Conservation (phyloP, 1,140 invertebrate genomes). For the Stegodyphus dumicola region DNA sequence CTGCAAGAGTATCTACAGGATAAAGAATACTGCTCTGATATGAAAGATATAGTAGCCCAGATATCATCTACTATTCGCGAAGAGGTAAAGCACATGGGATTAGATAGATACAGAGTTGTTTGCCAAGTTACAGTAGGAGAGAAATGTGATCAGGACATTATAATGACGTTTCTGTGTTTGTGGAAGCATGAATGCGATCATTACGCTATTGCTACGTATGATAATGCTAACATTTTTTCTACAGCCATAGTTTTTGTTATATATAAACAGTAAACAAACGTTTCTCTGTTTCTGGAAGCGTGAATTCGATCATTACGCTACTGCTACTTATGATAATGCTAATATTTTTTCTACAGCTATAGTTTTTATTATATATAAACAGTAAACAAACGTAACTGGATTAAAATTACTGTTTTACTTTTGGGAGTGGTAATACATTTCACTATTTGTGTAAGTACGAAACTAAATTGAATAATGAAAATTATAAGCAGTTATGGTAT, state of each 20-base stretch:
- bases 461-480: too few relatives aligned
- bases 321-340: slow-evolving; percentile 4
- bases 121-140: slow-evolving; percentile 45
- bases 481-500: too few relatives aligned
- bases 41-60: neutral
- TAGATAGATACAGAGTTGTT: slow-evolving; percentile 41
- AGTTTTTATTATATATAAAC: slow-evolving; percentile 42
- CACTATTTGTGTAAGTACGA: too few relatives aligned
- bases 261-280: slow-evolving; percentile 42
- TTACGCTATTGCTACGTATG: slow-evolving; percentile 26
- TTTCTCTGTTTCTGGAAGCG: slow-evolving; percentile 45
- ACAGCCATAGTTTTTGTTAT: slow-evolving; percentile 39
- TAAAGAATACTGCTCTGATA: slow-evolving; percentile 6
- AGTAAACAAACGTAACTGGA: neutral
- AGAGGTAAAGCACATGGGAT: neutral
- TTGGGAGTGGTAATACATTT: too few relatives aligned
- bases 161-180: slow-evolving; percentile 35
- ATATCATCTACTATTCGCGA: slow-evolving; percentile 25
- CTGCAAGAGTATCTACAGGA: neutral
- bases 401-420: too few relatives aligned
- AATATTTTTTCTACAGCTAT: slow-evolving; percentile 28
- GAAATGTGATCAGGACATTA: slow-evolving; percentile 30
- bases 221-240: slow-evolving; percentile 6
- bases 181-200: slow-evolving; percentile 54
- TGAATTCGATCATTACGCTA: slow-evolving; percentile 47